Base-by-base conservation (phyloP, 2,888 invertebrate genomes). In the Embidobia sp. region DNA sequence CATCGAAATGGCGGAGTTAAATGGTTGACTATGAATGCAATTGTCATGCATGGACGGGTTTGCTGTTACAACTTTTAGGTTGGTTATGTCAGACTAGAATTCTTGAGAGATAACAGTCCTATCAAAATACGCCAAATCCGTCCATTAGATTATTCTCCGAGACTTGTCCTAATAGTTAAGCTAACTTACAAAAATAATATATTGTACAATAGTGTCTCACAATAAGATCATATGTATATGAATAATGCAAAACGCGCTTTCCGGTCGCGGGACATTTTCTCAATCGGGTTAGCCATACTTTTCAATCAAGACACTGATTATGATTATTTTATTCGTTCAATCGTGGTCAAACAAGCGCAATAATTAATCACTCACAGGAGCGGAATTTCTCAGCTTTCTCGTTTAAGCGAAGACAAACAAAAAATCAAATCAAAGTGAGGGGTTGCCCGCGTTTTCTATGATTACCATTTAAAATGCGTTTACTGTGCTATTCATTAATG, bases 221-320 rank as follows among this genome's bases (percentile, higher is more conserved):
- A 15, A 10, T 11, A 53, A 35, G 13, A 31, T 48, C 44, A 64
- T 53, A 4, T 22, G 3, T 22, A 4, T 11, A 29, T 27, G 7
- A 11, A 33, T 44, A 35, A 57, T 59, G 27, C 11, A 37, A 51
- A 59, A 57, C 57, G 64, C 59, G 27, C 33, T 74, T 37, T 27
- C 59, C 49, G 33, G 48, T 53, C 33, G 31, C 42, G 51, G 51
- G 3, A 22, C 6, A 22, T 42, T 42, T 51, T 64, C 37, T 57
- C 37, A 64, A 51, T 73, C 73, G 66, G 64, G 73, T 73, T 64
- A 73, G 64, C 59, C 63, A 63, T 48, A 29, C 13, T 11, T 51
- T 37, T 69, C n/a, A n/a, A n/a, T n/a, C n/a, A n/a, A n/a, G n/a
- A n/a, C n/a, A n/a, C n/a, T n/a, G n/a, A n/a, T n/a, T n/a, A n/a